Conservation (phyloP, 2,888 invertebrate genomes). For the Athetis lepigone region DNA sequence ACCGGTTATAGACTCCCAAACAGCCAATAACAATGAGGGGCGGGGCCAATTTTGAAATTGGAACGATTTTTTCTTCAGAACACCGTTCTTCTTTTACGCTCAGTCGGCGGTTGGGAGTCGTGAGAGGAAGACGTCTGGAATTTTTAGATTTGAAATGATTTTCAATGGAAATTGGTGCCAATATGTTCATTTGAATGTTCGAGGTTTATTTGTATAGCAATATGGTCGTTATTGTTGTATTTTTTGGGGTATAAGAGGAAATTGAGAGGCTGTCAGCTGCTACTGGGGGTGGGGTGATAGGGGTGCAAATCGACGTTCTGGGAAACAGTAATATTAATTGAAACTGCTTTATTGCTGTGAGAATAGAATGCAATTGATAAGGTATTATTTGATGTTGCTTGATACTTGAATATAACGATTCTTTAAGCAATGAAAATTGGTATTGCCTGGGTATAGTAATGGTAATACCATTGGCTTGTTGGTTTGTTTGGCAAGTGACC, state of each 20-base stretch:
- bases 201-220: conserved; percentile 22
- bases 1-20: conserved; percentile 61
- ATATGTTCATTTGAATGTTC: conserved; percentile 30
- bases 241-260: conserved; percentile 27
- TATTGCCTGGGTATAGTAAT: no score
- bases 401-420: background rate
- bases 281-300: background rate
- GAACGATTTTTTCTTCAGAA: conserved; percentile 83
- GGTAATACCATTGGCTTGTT: no score
- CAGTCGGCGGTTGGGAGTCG: conserved; percentile 70
- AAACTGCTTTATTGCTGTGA: background rate
- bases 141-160: conserved; percentile 32
- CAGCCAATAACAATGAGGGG: conserved; percentile 87
- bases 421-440: background rate
- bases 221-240: conserved; percentile 13
- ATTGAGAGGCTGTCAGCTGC: conserved; percentile 40
- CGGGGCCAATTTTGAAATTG: conserved; percentile 87
- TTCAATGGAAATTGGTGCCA: conserved; percentile 32
- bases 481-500: no score
- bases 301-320: conserved; percentile 22
- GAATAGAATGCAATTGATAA: conserved; percentile 2
- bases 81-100: conserved; percentile 76
- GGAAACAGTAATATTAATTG: conserved; percentile 18
- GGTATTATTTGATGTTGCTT: background rate
- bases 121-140: conserved; percentile 44